phyloP scores from a whole-genome alignment of 2,113 vertebrate genomes.

The Anarhynchus alexandrinus region DNA sequence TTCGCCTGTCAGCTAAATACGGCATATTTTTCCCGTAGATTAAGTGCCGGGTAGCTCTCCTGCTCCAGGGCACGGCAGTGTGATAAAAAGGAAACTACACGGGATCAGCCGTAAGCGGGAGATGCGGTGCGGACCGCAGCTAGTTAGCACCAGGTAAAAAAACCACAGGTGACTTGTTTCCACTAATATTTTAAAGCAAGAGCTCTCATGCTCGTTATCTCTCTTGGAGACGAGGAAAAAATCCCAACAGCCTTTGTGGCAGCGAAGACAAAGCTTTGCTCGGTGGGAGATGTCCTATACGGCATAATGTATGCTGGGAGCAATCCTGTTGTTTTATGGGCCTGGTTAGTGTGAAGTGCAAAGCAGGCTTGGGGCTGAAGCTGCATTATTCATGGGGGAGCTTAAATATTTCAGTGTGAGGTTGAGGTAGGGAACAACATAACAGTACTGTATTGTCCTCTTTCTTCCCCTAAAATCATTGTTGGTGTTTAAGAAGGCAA shows the following conservation, averaged over 20 bases:
- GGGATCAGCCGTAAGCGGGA: fast-evolving
- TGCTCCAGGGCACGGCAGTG: not conserved
- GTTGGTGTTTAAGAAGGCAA: not conserved
- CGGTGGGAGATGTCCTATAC: not conserved
- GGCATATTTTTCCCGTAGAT: not conserved
- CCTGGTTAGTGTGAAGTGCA: slow-evolving; percentile 25
- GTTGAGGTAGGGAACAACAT: not conserved
- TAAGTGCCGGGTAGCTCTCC: not conserved
- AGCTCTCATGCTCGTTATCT: not conserved
- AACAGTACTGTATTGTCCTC: not conserved
- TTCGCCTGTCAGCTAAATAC: not conserved
- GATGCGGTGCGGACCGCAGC: not conserved
- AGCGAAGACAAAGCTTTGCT: slow-evolving; percentile 28
- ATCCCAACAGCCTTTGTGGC: not conserved
- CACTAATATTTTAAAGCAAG: not conserved
- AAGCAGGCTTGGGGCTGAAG: slow-evolving; percentile 24
- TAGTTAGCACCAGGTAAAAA: not conserved
- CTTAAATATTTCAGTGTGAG: slow-evolving; percentile 51
- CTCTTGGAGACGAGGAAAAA: not conserved
- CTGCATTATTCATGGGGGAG: slow-evolving; percentile 56
- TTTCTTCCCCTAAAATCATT: not conserved
- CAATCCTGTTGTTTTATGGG: slow-evolving; percentile 23
- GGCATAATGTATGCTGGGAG: not conserved
- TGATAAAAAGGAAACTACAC: not conserved
- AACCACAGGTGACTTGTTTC: not conserved